Evolutionary conservation across 1,140 invertebrate genomes (phyloP), one percentile per base, ranked within the genome.

Genomic region (Mesaphorura yosii): DNA sequence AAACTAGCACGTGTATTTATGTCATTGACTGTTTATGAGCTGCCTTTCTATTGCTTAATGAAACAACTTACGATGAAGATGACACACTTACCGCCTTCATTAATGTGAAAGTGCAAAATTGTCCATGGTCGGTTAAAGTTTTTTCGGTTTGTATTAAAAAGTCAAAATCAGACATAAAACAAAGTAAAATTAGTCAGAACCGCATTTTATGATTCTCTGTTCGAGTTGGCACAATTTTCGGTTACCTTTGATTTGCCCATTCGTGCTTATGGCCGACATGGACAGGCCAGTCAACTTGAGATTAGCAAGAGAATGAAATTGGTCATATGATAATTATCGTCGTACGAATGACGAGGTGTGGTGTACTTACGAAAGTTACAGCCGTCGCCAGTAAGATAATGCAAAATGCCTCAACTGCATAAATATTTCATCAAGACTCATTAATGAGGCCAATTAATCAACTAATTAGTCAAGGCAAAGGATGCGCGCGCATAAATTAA

Each of bases 291-390:
- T 81, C 22, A 80, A 69, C 1, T 67, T 68, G 0, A 65, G 2
- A 67, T 48, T 12, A 48, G 29, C 19, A 29, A 23, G 15, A 40
- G 29, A 19, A 48, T 34, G 5, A 39, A 50, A 39, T 39, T 39
- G 92, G 96, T 67, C 89, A 93, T 65, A 97, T 95, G 25, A 96
- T 72, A 2, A 90, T 80, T 1, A 92, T 97, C 48, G 96, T 88
- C n/a, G n/a, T n/a, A n/a, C n/a, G n/a, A n/a, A n/a, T n/a, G n/a
- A n/a, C n/a, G n/a, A n/a, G n/a, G n/a, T n/a, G n/a, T n/a, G n/a
- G n/a, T n/a, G n/a, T n/a, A n/a, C n/a, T n/a, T n/a, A n/a, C n/a
- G 20, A 81, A 81, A 3, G 92, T 96, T 14, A 98, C 91, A 23
- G 83, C 74, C 14, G 86, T 84, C 14, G 91, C 88, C 27, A 89